phyloP scores from a whole-genome alignment of 2,797 vertebrate species.

The Micrastur ruficollis region DNA sequence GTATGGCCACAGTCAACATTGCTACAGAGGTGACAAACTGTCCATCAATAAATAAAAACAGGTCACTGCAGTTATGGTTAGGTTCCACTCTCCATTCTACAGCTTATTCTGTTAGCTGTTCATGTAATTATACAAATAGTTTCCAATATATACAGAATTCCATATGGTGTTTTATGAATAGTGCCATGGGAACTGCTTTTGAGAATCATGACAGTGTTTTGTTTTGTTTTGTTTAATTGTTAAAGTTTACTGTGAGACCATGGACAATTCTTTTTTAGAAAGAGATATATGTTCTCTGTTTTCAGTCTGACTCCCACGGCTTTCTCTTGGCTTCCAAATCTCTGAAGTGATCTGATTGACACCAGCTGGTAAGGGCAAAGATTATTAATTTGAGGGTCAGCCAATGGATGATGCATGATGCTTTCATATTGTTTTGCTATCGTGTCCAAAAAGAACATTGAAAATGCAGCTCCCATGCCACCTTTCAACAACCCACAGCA shows the following conservation, averaged over 20 bases:
- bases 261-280: background rate
- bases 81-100: background rate
- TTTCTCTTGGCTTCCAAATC: background rate
- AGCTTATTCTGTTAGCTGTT: background rate
- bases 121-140: background rate
- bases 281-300: background rate
- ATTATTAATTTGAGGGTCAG: background rate
- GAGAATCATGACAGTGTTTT: background rate
- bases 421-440: background rate
- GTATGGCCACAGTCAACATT: background rate
- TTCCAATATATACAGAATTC: conserved; percentile 4
- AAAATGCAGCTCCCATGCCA: background rate
- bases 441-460: background rate
- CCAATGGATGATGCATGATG: background rate
- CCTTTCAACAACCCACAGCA: background rate
- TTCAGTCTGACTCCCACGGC: conserved; percentile 14
- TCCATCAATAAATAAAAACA: background rate
- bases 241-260: conserved; percentile 19
- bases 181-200: background rate
- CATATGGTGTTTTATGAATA: conserved; percentile 7
- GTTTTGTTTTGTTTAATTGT: background rate
- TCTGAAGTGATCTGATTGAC: background rate
- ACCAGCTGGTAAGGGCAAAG: background rate
- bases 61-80: background rate
- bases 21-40: background rate